Base-by-base conservation (phyloP, 1,140 invertebrate genomes). In the Drosophila orena region DNA sequence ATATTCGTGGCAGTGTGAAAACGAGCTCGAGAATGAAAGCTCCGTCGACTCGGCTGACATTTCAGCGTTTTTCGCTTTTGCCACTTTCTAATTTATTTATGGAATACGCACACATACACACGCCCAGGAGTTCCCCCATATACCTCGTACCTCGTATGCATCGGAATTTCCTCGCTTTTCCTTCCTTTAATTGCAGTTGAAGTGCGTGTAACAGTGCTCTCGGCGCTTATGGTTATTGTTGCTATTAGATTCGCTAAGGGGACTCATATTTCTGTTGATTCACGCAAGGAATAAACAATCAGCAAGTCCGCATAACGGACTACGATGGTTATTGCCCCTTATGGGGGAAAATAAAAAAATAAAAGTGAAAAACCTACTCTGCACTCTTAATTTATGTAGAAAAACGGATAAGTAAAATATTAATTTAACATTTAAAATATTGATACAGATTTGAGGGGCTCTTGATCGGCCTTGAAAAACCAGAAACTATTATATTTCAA, bases 41-140 rank as follows among this genome's bases (percentile, higher is more conserved):
- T 42, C 37, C 27, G 14, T 59, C 12, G 55, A 61, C 58, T 65
- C 10, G 30, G 35, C 62, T 64, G 85, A 68, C 79, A 78, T 78
- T 78, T 78, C 30, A 79, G 54, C 64, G 77, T 68, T 84, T 81
- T 81, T 75, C 83, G 65, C 76, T 75, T 73, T 88, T 68, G 53
- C 77, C 70, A 84, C 77, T 89, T 89, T 89, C 80, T 89, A 88
- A 89, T 88, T 83, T 89, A 89, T 89, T 89, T 89, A 89, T 89
- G 73, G 84, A 69, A 59, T 60, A 84, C 77, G 78, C 61, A 56
- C 46, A 60, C 17, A 54, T 50, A 11, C 46, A 24, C 42, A 47
- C 49, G 60, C 17, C 50, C 54, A 2, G 11, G 27, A 56, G 34
- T 24, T 7, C 46, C 10, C 34, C 30, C 42, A 24, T 34, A 46